Percentiles rank a stretch among this genome's conserved stretches.
Conservation (phyloP, 2,113 vertebrate species). For the Pelodiscus sinensis region DNA sequence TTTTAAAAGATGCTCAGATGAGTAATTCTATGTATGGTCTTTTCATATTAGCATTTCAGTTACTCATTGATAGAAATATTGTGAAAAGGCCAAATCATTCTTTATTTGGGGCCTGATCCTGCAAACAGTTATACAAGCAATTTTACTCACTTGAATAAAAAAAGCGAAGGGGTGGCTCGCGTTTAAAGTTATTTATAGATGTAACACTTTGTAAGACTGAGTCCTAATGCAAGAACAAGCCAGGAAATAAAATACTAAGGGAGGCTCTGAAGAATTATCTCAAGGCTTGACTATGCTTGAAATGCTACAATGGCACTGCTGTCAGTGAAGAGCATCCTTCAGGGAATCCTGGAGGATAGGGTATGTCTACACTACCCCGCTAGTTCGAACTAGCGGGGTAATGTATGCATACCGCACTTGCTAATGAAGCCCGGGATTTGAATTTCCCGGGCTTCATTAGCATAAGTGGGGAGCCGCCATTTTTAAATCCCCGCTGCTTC, state of each 20-base stretch:
- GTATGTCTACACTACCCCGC: too few relatives aligned
- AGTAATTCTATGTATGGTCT: neutral
- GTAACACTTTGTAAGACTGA: neutral
- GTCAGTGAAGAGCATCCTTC: neutral
- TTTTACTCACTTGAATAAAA: neutral
- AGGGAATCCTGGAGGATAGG: accelerated
- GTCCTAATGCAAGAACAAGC: neutral
- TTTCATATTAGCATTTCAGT: neutral
- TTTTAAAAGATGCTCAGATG: neutral
- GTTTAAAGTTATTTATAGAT: neutral
- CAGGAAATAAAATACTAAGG: neutral
- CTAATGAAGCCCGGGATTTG: too few relatives aligned
- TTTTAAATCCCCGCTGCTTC: too few relatives aligned
- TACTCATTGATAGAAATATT: neutral
- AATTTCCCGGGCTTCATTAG: too few relatives aligned
- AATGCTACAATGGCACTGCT: neutral
- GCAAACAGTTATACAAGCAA: neutral
- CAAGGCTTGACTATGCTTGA: neutral
- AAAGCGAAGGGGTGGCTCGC: neutral
- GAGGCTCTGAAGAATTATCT: neutral
- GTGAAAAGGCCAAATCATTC: neutral
- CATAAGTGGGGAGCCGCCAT: too few relatives aligned
- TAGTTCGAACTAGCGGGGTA: too few relatives aligned
- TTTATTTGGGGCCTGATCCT: neutral
- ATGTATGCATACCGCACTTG: too few relatives aligned